These are phyloP conservation scores for Xylophagus ater DNA, from an alignment of 2,888 invertebrate species.

Conservation along the genomic window DNA sequence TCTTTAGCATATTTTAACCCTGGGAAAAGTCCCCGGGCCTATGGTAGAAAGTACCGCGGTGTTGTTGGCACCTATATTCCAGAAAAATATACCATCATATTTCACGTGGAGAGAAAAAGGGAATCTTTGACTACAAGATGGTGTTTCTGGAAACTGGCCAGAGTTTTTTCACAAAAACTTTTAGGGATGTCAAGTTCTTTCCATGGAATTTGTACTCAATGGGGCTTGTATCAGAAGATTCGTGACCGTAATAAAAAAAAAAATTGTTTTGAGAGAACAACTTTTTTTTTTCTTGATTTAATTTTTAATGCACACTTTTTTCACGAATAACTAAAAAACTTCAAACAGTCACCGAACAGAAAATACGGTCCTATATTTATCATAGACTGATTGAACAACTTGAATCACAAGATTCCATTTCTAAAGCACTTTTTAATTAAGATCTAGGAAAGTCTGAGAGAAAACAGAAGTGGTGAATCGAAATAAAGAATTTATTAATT, in stretches of 20 bases:
- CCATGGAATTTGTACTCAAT: conserved; percentile 24
- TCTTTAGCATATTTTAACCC: conserved; percentile 31
- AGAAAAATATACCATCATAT: conserved; percentile 32
- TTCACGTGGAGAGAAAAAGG: too few species aligned
- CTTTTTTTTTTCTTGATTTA: conserved; percentile 17
- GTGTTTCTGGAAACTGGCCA: conserved; percentile 38
- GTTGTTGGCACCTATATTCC: conserved; percentile 34
- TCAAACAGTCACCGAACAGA: too few species aligned
- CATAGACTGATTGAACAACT: too few species aligned
- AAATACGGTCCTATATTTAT: too few species aligned
- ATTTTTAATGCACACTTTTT: conserved; percentile 4
- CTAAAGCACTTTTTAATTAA: too few species aligned
- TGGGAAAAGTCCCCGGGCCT: conserved; percentile 41
- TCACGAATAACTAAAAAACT: conserved; percentile 4
- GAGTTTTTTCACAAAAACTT: conserved; percentile 17
- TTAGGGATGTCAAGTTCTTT: neutral
- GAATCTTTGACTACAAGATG: conserved; percentile 26
- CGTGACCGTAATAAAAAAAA: too few species aligned
- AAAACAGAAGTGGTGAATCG: too few species aligned
- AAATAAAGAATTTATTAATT: too few species aligned
- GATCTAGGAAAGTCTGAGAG: too few species aligned
- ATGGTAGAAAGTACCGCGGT: conserved; percentile 39
- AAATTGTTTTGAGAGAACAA: conserved; percentile 21
- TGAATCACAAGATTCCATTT: too few species aligned
- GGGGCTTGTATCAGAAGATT: conserved; percentile 33